Conservation (phyloP, 2,888 invertebrate species). For the Epinotia ramella region DNA sequence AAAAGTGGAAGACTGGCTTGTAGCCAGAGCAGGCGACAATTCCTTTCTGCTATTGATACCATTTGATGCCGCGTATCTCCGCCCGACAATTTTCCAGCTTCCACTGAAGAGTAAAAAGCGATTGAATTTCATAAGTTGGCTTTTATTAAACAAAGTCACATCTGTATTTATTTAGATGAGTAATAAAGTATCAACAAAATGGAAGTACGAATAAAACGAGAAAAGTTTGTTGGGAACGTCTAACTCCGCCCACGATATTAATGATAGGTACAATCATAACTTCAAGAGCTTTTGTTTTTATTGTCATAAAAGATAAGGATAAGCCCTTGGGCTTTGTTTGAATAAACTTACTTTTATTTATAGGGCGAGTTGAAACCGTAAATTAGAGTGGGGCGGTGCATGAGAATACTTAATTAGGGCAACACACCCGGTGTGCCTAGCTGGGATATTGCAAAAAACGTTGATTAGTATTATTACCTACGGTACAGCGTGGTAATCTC, state of each 20-base stretch:
- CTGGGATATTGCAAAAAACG: constrained; percentile 34
- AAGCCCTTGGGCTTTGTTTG: constrained; percentile 37
- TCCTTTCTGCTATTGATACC: constrained; percentile 66
- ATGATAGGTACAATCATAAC: constrained; percentile 41
- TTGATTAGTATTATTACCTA: constrained; percentile 23
- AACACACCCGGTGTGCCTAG: constrained; percentile 50
- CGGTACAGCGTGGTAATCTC: constrained; percentile 23
- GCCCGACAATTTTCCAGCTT: constrained; percentile 42
- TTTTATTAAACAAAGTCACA: constrained; percentile 17
- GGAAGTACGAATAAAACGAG: constrained; percentile 28
- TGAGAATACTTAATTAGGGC: constrained; percentile 55
- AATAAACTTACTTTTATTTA: constrained; percentile 44
- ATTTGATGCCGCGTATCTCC: constrained; percentile 55
- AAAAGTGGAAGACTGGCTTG: constrained; percentile 60
- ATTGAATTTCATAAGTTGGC: constrained; percentile 24
- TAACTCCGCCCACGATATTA: constrained; percentile 29
- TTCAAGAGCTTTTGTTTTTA: constrained; percentile 42
- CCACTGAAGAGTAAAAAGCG: not conserved
- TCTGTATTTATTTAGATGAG: constrained; percentile 25
- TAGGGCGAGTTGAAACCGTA: constrained; percentile 40
- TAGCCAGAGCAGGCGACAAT: constrained; percentile 67
- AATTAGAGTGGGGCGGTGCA: constrained; percentile 40
- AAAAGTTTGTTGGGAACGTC: constrained; percentile 24
- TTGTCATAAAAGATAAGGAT: constrained; percentile 43
- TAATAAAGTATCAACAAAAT: constrained; percentile 33